phyloP scores from a whole-genome alignment of 2,888 invertebrate species.

The Meganola albula region DNA sequence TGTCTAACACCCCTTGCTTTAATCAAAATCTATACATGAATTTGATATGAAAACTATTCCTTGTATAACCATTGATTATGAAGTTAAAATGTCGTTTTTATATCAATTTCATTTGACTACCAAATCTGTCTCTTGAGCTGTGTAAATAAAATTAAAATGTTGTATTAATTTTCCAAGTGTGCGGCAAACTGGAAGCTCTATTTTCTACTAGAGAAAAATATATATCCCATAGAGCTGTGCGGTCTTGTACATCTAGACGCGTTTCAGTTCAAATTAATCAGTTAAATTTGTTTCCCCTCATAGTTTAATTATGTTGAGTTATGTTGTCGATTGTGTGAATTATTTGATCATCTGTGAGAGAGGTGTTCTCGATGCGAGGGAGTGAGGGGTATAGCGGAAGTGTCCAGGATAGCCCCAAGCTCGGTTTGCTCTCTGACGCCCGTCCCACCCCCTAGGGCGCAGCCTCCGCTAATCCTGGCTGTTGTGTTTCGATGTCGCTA shows the following conservation, averaged over 20 bases:
- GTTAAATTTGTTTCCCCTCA: constrained; percentile 45
- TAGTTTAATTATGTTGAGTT: constrained; percentile 68
- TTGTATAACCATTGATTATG: background rate
- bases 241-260: constrained; percentile 51
- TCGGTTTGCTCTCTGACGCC: constrained; percentile 69
- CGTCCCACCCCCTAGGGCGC: constrained; percentile 69
- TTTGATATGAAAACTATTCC: constrained; percentile 41
- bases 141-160: constrained; percentile 37
- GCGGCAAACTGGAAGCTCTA: constrained; percentile 48
- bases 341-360: constrained; percentile 76
- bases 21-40: constrained; percentile 23
- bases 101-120: constrained; percentile 37
- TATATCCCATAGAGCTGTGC: constrained; percentile 32
- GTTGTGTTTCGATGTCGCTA: constrained; percentile 77
- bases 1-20: constrained; percentile 1
- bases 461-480: constrained; percentile 77
- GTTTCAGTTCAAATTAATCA: constrained; percentile 49
- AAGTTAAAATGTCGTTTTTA: constrained; percentile 26
- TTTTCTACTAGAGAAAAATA: constrained; percentile 31
- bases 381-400: constrained; percentile 77
- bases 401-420: constrained; percentile 72
- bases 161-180: constrained; percentile 54
- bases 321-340: constrained; percentile 66
- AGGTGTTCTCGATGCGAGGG: constrained; percentile 78
- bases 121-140: constrained; percentile 22